Base-by-base conservation (phyloP, 2,797 vertebrate genomes). In the Coregonus suidteri region DNA sequence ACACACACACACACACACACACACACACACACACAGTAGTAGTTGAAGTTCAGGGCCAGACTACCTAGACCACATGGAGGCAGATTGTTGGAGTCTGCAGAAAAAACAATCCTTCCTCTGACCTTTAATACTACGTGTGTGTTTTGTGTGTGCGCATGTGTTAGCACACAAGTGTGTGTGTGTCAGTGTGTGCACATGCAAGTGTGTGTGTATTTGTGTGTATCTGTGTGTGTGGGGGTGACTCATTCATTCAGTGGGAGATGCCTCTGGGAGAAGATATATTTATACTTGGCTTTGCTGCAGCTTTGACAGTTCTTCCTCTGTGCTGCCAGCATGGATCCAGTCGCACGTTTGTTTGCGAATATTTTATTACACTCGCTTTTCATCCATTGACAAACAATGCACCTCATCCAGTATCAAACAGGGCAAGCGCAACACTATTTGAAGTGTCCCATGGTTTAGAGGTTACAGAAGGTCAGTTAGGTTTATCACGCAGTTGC, bases 191-290 rank as follows among this genome's bases (percentile, higher is more conserved):
- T n/a, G 30, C 9, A 41, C 18, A 18, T 66, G 59, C 37, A 9
- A 47, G 64, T 74, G n/a, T 71, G 71, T 74, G n/a, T 71, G 20
- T 52, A 9, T 47, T 1, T 51, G 70, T 11, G 41, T 31, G 20
- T 52, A 9, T 47, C 3, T 51, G 70, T 11, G 41, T 31, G 77
- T 51, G 35, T 56, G 56, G 70, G 75, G 54, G 77, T 85, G 81
- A 84, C 77, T 87, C 81, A 88, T 80, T 80, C 73, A 71, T 84
- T 81, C 79, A 85, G 80, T 70, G 75, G 76, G 76, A 82, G 70
- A 80, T 71, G 75, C 80, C 79, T 81, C 73, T 68, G 81, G 81
- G 86, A 88, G 70, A 64, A 85, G 84, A 88, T 86, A 82, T 85
- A 86, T 89, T 86, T 87, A 78, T 84, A 81, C 73, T 81, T 85